Percentiles rank a stretch among this genome's conserved stretches.
Evolutionary conservation across 2,797 vertebrate genomes (phyloP).

Genomic region (Aythya fuligula): DNA sequence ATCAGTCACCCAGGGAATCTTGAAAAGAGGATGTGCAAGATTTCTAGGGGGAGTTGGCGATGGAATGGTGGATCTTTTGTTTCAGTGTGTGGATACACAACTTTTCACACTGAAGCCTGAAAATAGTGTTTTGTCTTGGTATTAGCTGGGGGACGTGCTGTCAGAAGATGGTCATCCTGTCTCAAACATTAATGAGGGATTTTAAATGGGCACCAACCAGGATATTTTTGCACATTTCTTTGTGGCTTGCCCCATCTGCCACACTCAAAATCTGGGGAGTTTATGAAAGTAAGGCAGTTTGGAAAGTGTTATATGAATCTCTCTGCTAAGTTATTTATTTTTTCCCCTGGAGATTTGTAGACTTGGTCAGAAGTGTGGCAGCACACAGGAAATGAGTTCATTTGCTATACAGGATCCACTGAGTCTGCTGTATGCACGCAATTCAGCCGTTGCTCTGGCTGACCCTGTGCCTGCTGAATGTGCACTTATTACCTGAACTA

Average conservation of each 20-base stretch:
- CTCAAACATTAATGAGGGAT: background rate
- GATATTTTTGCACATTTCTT: background rate
- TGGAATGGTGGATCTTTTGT: background rate
- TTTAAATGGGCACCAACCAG: background rate
- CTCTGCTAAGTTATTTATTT: background rate
- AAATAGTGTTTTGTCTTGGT: background rate
- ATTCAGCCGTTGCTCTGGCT: background rate
- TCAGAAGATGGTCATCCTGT: background rate
- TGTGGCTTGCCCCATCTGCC: background rate
- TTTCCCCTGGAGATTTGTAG: background rate
- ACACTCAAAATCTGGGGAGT: background rate
- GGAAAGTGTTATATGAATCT: background rate
- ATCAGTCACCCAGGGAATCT: background rate
- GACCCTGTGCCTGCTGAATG: background rate
- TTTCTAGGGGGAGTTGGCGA: background rate
- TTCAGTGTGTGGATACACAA: too few species aligned
- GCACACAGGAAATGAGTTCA: background rate
- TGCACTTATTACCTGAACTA: fast-evolving
- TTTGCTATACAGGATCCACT: background rate
- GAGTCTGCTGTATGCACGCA: background rate
- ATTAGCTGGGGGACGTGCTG: background rate
- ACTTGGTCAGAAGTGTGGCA: background rate
- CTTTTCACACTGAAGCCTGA: background rate
- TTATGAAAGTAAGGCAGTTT: too few species aligned
- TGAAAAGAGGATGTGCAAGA: background rate